Base-by-base conservation (phyloP, 2,113 vertebrate species). In the Stegostoma tigrinum region DNA sequence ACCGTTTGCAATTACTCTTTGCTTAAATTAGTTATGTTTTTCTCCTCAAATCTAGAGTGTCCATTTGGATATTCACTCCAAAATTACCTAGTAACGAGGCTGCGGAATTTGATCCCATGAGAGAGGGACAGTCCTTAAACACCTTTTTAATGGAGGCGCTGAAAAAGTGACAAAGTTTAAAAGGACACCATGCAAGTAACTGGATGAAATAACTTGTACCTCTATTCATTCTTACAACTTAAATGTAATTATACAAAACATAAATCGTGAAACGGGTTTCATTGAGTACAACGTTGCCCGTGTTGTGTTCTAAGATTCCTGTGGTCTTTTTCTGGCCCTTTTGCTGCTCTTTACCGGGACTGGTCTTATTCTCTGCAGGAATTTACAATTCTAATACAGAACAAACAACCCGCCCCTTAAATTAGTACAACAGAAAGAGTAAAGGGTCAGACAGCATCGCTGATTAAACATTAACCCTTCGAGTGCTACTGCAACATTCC, bases 371-470 rank as follows among this genome's bases (percentile, higher is more conserved):
- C 94, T 52, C 68, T 48, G 67, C 94, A 48, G 68, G 94, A 95
- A 95, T 95, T 95, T 95, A 95, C 67, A 30, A 95, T 95, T 95
- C 94, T 95, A 95, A 95, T 95, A 95, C 94, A 95, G 94, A 95
- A 95, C 94, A 95, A 95, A 95, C 68, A 95, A 75, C 94, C 94
- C 94, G 94, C 94, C 94, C 94, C 94, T 75, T 95, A 95, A 95
- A 95, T 95, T 95, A 95, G 94, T 72, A 68, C 68, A 95, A 72
- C 68, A 95, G 67, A 72, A 72, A 72, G 68, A 95, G 94, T 52
- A 95, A 48, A 72, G 68, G 93, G 94, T 95, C 94, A 75, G 94
- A 95, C 94, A 48, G 94, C 94, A 34, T 34, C 42, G 68, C 94
- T 75, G 94, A 72, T 72, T 95, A 72, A 70, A 95, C 68, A 75